Evolutionary conservation across 1,140 invertebrate genomes (phyloP), one percentile per base, ranked within the genome.

Genomic region (Caerostris darwini): DNA sequence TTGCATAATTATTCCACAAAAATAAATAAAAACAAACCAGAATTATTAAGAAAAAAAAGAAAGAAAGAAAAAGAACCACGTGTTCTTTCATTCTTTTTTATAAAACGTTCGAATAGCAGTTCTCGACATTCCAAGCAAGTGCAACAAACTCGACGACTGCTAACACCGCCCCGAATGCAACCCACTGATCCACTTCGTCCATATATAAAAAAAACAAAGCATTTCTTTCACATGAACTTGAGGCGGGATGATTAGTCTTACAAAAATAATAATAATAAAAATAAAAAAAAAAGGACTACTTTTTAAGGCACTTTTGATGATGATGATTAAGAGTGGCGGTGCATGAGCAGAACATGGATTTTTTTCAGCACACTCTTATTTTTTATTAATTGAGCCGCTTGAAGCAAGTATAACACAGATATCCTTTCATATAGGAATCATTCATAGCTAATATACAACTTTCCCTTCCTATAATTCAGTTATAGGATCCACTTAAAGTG

Each of bases 131-230:
- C 88, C 54, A 57, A n/a, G 8, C 56, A 17, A 77, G 88, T 8
- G 88, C 88, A 90, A 90, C 59, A 59, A 90, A 90, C 88, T 90
- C 88, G 88, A 34, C 34, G 69, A 77, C 88, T n/a, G 50, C 69
- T 58, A 58, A 53, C 88, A 59, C 61, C 67, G 50, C 87, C 59
- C 87, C 6, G 7, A 53, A 53, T 61, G 5, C 88, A 77, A 90
- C 88, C 88, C 57, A 90, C 67, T 90, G 88, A 77, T 90, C 88
- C 88, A 90, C 88, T 90, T 90, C 69, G 69, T 7, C 0, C 3
- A 19, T 17, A n/a, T 5, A 34, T 50, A 56, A 87, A 59, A 58
- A 4, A 59, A 59, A 87, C 58, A 87, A 87, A 87, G 85, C 57
- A 10, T 58, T 50, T 87, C 56, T 61, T 61, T 87, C 7, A 61